Conservation (phyloP, 1,140 invertebrate genomes). For the Condylostylus longicornis region DNA sequence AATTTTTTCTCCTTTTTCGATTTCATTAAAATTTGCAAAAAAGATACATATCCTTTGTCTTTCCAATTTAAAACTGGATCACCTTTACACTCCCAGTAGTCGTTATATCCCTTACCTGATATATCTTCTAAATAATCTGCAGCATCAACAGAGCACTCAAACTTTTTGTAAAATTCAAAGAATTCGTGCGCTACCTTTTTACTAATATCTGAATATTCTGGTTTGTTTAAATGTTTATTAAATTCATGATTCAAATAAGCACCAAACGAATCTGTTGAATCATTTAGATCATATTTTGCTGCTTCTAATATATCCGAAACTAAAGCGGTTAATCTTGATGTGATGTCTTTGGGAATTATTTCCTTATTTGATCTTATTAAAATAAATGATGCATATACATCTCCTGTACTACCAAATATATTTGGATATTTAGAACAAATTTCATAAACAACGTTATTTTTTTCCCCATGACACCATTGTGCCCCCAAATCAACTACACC, state of each 20-base stretch:
- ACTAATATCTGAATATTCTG: constrained; percentile 25
- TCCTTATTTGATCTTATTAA: constrained; percentile 32
- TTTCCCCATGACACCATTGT: constrained; percentile 63
- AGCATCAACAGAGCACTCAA: constrained; percentile 41
- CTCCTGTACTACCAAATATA: constrained; percentile 33
- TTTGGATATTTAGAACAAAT: constrained; percentile 42
- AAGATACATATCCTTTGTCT: constrained; percentile 39
- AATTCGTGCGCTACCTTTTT: constrained; percentile 31
- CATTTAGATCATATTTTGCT: constrained; percentile 19
- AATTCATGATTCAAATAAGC: constrained; percentile 33
- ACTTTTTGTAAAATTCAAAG: constrained; percentile 39
- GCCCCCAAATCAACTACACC: constrained; percentile 64
- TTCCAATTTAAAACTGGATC: constrained; percentile 47
- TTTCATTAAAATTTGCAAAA: constrained; percentile 43
- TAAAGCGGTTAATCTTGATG: constrained; percentile 21
- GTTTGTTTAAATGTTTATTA: constrained; percentile 20
- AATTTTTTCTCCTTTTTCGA: constrained; percentile 29
- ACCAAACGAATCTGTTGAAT: constrained; percentile 31
- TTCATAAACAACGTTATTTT: constrained; percentile 52
- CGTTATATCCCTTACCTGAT: constrained; percentile 36
- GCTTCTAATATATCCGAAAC: constrained; percentile 25
- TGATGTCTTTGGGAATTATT: constrained; percentile 22
- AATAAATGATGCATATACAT: constrained; percentile 23
- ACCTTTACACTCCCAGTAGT: constrained; percentile 46
- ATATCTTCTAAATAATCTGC: constrained; percentile 44